A percentile compares a stretch with the other conserved stretches of the same genome.
Conservation (phyloP, 2,113 vertebrate genomes). For the Scalopus aquaticus region DNA sequence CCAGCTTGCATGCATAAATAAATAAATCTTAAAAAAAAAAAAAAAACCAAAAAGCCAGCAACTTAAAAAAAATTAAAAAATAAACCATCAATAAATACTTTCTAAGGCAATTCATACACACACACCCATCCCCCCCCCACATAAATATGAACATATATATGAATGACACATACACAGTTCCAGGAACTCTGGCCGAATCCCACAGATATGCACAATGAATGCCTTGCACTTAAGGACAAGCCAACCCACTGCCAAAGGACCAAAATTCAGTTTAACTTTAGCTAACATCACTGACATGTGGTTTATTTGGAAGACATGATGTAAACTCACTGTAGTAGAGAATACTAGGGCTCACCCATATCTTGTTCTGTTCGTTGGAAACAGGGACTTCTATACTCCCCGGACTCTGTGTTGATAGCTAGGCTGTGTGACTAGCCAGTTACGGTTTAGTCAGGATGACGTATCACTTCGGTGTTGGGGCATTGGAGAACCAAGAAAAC, state of each 20-base stretch:
- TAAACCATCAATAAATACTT: constrained; percentile 5
- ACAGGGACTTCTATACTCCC: not conserved
- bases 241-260: too few species aligned
- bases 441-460: not conserved
- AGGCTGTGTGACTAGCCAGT: not conserved
- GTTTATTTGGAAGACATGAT: not conserved
- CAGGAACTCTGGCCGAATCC: not conserved
- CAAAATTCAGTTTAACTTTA: not conserved
- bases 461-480: not conserved
- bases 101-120: not conserved
- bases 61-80: too few species aligned
- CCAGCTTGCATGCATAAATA: too few species aligned
- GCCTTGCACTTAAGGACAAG: not conserved
- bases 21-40: too few species aligned
- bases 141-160: too few species aligned
- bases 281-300: not conserved
- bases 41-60: too few species aligned
- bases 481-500: not conserved
- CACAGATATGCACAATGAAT: not conserved
- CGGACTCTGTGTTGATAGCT: not conserved
- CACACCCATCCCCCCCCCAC: too few species aligned
- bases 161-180: not conserved
- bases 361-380: not conserved
- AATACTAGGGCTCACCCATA: not conserved
- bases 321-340: not conserved